Base-by-base conservation (phyloP, 2,113 vertebrate genomes). In the Rhinichthys klamathensis region DNA sequence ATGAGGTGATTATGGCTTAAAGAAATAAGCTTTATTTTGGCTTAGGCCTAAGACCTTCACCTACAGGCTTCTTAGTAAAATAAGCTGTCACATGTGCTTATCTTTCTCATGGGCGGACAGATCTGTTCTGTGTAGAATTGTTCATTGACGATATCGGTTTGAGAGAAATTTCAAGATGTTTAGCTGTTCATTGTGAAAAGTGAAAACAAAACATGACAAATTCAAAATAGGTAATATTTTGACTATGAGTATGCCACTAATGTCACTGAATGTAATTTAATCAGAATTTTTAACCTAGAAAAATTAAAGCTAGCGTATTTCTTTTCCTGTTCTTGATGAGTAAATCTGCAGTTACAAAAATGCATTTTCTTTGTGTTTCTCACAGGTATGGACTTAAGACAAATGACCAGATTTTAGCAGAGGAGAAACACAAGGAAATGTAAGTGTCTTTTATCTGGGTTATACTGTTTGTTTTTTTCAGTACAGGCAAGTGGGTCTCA, bases 371-470 rank as follows among this genome's bases (percentile, higher is more conserved):
- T 76, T 83, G 77, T 67, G 75, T 77, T 80, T 38, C 92, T 84
- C 88, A 65, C 91, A 99, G 97, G 91, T 99, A 98, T 87, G 93
- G 95, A 63, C 94, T 99, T 93, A 99, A 99, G 93, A 92, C 97
- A 85, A 97, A 99, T 8, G 97, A 99, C 93, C 97, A 99, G 92
- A 99, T 99, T 91, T 92, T 99, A 94, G 98, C 98, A 80, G 98
- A 99, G 86, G 97, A 98, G 41, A 98, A 97, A 84, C 98, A 99
- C 93, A 99, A 99, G 94, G 96, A 95, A 88, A 91, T 99, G 98
- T 99, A 93, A 92, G 98, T 94, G 44, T 27, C 54, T 15, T 89
- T 67, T 82, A 60, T 79, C 25, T 16, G 9, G 7, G 18, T 41
- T 74, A 74, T 6, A 11, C 6, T 74, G 3, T 46, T n/a, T 18